These are phyloP conservation scores for Hypocryptadius cinnamomeus DNA, from an alignment of 2,113 vertebrate species.

Conservation along the genomic window DNA sequence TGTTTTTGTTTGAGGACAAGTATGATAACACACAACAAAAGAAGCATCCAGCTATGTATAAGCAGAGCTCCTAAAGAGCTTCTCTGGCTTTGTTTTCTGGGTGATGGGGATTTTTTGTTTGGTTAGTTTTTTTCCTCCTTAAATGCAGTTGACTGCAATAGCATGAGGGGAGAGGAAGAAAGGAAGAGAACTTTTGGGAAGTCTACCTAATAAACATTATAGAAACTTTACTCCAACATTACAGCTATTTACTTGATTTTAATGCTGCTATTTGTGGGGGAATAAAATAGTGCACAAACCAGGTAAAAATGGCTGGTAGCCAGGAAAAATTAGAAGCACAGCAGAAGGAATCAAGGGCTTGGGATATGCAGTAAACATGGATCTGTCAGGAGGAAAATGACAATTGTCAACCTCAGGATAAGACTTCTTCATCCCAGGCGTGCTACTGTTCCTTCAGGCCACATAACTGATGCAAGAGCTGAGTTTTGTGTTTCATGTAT, in stretches of 20 bases:
- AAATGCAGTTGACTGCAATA: neutral
- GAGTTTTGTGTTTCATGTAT: neutral
- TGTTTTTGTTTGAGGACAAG: neutral
- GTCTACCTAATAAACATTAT: neutral
- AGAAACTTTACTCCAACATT: neutral
- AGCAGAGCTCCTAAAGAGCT: neutral
- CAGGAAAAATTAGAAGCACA: neutral
- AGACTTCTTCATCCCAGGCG: neutral
- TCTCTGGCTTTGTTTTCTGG: neutral
- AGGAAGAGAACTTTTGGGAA: neutral
- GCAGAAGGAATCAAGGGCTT: neutral
- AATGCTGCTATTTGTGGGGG: neutral
- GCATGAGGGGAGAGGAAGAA: neutral
- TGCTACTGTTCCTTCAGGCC: neutral
- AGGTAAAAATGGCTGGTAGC: neutral
- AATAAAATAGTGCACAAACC: neutral
- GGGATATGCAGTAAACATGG: neutral
- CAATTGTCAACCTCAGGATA: neutral
- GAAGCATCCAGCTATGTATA: neutral
- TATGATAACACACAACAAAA: neutral
- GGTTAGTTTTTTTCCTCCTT: neutral
- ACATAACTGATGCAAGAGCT: neutral
- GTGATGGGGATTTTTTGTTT: neutral
- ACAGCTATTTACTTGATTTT: neutral
- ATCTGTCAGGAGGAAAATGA: neutral